phyloP scores from a whole-genome alignment of 1,140 invertebrate species.

The Pemphigus obesinymphae region DNA sequence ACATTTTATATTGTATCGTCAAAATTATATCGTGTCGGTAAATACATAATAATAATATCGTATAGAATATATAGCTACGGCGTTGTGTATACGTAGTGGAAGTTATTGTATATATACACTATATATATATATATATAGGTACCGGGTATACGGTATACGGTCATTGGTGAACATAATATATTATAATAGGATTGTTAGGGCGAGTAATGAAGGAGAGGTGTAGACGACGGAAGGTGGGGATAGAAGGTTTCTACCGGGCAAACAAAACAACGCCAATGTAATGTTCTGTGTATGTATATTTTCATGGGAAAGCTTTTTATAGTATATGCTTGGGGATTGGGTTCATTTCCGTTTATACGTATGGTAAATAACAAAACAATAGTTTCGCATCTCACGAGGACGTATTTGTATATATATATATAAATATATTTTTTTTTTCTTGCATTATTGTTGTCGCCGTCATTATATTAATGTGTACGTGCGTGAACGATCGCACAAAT shows the following conservation, averaged over 20 bases:
- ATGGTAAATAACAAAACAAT: conserved; percentile 36
- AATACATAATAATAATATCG: no score
- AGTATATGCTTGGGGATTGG: neutral
- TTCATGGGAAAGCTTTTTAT: conserved; percentile 18
- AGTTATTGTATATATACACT: no score
- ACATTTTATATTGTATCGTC: no score
- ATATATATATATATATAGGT: no score
- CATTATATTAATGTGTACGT: neutral
- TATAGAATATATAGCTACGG: no score
- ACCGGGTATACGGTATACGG: neutral
- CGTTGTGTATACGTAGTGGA: neutral
- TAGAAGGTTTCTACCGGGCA: neutral
- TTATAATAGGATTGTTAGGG: neutral
- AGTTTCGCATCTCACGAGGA: neutral
- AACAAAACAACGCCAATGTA: neutral
- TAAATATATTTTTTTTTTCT: neutral
- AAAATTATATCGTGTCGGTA: no score
- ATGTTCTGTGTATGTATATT: neutral
- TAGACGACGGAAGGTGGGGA: no score
- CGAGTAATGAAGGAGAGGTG: neutral
- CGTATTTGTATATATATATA: neutral
- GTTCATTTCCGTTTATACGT: conserved; percentile 28
- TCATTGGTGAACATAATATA: neutral
- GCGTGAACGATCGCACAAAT: neutral
- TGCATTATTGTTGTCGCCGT: neutral